Percentiles rank a stretch among this genome's conserved stretches.
phyloP scores from a whole-genome alignment of 2,888 invertebrate genomes.

The Ischnura elegans region DNA sequence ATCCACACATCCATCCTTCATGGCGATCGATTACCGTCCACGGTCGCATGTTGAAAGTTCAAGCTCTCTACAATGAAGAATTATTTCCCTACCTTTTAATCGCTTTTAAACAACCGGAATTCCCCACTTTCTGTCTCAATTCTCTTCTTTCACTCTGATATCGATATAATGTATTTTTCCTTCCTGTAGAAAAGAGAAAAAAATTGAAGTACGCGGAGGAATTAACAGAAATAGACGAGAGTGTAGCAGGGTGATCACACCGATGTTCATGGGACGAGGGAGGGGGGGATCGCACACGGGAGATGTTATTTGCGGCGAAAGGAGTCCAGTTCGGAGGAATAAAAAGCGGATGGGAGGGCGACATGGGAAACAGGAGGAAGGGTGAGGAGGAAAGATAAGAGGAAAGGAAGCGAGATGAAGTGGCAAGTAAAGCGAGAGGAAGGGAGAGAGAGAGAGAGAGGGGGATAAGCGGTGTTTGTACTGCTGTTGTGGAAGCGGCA shows the following conservation, averaged over 20 bases:
- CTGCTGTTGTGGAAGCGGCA: conserved; percentile 57
- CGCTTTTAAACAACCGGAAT: too few relatives aligned
- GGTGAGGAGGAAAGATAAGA: background rate
- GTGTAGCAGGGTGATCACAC: background rate
- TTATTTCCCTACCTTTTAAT: background rate
- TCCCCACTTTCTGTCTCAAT: too few relatives aligned
- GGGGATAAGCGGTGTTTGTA: conserved; percentile 25
- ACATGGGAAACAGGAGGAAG: conserved; percentile 12
- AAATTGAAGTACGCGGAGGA: too few relatives aligned
- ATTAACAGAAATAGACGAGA: background rate
- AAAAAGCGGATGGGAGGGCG: background rate
- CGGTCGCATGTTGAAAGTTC: background rate
- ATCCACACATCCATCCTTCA: background rate
- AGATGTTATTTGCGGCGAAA: background rate
- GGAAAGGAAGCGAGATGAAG: background rate
- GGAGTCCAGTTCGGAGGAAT: background rate
- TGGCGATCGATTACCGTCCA: background rate
- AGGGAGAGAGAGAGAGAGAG: background rate
- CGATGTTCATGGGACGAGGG: too few relatives aligned
- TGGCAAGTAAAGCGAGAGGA: background rate
- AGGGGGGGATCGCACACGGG: background rate
- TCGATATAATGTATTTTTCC: background rate
- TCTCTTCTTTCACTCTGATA: background rate
- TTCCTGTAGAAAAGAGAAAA: background rate
- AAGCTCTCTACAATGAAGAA: background rate